phyloP scores from a whole-genome alignment of 2,797 vertebrate genomes.

The Rhinella marina region DNA sequence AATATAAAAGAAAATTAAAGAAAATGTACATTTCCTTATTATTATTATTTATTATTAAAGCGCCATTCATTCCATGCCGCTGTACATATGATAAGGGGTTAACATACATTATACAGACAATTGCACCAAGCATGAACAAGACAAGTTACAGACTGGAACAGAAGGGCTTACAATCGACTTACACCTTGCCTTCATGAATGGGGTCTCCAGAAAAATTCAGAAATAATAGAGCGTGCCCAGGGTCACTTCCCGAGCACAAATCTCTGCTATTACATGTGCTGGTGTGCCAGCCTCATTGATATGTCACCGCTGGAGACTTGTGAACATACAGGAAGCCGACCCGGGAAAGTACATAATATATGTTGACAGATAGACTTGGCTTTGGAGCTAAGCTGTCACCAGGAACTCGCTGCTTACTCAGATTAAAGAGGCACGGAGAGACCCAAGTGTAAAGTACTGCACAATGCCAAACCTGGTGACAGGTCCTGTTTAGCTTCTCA shows the following conservation, averaged over 20 bases:
- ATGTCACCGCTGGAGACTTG: background rate
- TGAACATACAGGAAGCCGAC: background rate
- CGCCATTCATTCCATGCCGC: no score
- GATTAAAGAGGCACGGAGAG: background rate
- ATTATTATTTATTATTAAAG: no score
- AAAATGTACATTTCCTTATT: no score
- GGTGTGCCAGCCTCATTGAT: background rate
- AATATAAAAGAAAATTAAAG: no score
- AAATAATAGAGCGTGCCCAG: background rate
- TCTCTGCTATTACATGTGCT: background rate
- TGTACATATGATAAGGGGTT: no score
- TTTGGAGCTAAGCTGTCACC: background rate
- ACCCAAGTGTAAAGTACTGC: background rate
- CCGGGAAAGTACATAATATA: background rate
- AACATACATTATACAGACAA: no score
- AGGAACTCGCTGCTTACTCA: background rate
- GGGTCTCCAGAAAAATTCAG: background rate
- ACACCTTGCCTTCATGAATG: background rate
- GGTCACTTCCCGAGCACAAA: background rate
- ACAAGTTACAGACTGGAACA: no score
- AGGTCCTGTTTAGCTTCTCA: background rate
- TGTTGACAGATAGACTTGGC: constrained; percentile 12
- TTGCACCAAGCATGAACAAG: no score
- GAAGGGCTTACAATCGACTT: background rate
- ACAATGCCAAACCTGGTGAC: background rate